Evolutionary conservation across 2,113 vertebrate species (phyloP).

Genomic region (Fulmarus glacialis): DNA sequence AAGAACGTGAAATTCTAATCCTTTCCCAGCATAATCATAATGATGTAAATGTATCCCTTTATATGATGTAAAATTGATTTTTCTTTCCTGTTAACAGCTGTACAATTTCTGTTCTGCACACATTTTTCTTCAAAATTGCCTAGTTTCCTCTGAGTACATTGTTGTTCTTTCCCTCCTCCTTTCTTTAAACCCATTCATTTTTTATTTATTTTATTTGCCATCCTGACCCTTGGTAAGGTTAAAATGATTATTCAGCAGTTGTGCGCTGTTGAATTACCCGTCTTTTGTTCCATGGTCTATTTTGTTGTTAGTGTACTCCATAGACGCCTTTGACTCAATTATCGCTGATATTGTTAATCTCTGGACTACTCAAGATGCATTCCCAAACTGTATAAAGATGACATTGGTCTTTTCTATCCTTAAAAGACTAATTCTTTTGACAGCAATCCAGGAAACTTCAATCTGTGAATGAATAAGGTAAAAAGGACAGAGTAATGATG

Average conservation of each 20-base stretch:
- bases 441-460: slow-evolving; percentile 68
- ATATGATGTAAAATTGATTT: slow-evolving; percentile 53
- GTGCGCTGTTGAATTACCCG: background rate
- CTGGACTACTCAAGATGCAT: slow-evolving; percentile 43
- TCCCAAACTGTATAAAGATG: slow-evolving; percentile 55
- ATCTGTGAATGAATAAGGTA: slow-evolving; percentile 66
- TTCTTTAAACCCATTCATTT: slow-evolving; percentile 8
- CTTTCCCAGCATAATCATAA: slow-evolving; percentile 53
- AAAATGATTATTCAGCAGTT: slow-evolving; percentile 50
- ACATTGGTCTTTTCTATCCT: slow-evolving; percentile 40
- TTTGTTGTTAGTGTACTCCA: slow-evolving; percentile 26
- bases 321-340: slow-evolving; percentile 42
- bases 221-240: slow-evolving; percentile 28
- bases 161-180: background rate
- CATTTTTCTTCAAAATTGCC: slow-evolving; percentile 49
- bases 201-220: slow-evolving; percentile 52
- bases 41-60: slow-evolving; percentile 49
- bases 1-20: slow-evolving; percentile 58
- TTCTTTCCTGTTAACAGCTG: slow-evolving; percentile 35
- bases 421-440: slow-evolving; percentile 53
- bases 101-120: slow-evolving; percentile 13
- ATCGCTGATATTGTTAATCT: slow-evolving; percentile 49
- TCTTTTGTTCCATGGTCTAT: slow-evolving; percentile 31
- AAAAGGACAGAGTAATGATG: slow-evolving; percentile 17
- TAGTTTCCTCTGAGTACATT: background rate